Evolutionary conservation across 2,113 vertebrate species (phyloP).

Genomic region (Emydura subglobosa): DNA sequence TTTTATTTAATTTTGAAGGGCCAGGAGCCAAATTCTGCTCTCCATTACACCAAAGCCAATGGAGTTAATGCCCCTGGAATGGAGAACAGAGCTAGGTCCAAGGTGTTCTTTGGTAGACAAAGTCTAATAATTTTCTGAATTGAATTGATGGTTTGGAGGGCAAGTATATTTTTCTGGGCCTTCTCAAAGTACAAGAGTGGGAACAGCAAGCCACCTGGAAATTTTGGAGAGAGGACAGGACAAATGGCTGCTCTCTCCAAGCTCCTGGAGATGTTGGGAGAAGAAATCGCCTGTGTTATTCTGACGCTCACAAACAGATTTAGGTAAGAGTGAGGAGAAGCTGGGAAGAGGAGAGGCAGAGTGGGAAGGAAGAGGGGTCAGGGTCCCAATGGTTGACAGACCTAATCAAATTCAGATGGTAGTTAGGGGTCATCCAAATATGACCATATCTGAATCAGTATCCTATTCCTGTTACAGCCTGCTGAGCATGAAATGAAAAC

Average conservation of each 20-base stretch:
- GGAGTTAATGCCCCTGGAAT: background rate
- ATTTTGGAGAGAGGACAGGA: background rate
- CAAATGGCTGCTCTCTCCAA: background rate
- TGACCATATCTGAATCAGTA: background rate
- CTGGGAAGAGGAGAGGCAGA: background rate
- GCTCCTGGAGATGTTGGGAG: background rate
- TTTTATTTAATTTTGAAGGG: background rate
- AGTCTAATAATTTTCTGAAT: background rate
- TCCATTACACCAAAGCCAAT: background rate
- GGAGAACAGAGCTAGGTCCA: background rate
- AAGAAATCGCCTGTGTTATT: background rate
- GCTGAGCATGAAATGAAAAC: conserved; percentile 3
- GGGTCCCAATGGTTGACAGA: background rate
- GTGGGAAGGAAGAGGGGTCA: fast-evolving
- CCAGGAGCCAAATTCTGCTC: conserved; percentile 42
- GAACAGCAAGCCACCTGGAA: background rate
- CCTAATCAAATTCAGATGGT: background rate
- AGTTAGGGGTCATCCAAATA: fast-evolving
- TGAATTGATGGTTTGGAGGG: background rate
- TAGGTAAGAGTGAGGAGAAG: background rate
- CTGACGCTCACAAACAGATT: fast-evolving
- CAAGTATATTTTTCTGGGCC: fast-evolving
- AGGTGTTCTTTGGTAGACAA: background rate
- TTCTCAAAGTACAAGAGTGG: background rate
- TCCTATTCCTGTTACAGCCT: background rate